phyloP scores from a whole-genome alignment of 2,797 vertebrate genomes.

The Notoglanidium macrostoma region DNA sequence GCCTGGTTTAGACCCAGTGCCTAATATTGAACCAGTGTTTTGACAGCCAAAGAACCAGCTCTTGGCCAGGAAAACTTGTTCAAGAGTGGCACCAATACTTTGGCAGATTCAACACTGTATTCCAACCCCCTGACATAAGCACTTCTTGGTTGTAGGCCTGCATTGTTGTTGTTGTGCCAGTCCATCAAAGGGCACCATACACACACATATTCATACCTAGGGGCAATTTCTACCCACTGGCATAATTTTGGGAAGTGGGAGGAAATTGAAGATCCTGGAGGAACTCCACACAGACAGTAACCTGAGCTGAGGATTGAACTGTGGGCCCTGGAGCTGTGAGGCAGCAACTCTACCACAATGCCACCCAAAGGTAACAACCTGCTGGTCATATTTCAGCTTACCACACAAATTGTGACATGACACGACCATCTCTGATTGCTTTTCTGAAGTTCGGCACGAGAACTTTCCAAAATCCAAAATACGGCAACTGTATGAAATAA shows the following conservation, averaged over 20 bases:
- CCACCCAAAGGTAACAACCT: not conserved
- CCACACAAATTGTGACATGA: not conserved
- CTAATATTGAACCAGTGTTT: too few relatives aligned
- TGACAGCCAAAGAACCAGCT: too few relatives aligned
- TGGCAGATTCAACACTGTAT: too few relatives aligned
- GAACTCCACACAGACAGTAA: not conserved
- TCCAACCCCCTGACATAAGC: too few relatives aligned
- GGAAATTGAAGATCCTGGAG: constrained; percentile 2
- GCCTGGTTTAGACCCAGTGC: too few relatives aligned
- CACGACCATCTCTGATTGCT: not conserved
- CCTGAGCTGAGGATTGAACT: not conserved
- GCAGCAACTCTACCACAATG: not conserved
- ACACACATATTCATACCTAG: not conserved
- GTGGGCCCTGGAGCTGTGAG: not conserved
- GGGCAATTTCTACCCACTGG: not conserved
- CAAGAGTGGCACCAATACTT: too few relatives aligned
- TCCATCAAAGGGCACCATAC: not conserved
- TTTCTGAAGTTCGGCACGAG: not conserved
- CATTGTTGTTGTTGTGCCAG: not conserved
- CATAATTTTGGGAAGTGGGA: not conserved
- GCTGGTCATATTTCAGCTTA: constrained; percentile 16
- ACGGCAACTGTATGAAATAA: not conserved
- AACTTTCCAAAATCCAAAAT: not conserved
- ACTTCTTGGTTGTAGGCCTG: too few relatives aligned
- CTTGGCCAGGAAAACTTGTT: too few relatives aligned